These are phyloP conservation scores for Carcinoscorpius rotundicauda DNA, from an alignment of 1,140 invertebrate species.

Conservation along the genomic window DNA sequence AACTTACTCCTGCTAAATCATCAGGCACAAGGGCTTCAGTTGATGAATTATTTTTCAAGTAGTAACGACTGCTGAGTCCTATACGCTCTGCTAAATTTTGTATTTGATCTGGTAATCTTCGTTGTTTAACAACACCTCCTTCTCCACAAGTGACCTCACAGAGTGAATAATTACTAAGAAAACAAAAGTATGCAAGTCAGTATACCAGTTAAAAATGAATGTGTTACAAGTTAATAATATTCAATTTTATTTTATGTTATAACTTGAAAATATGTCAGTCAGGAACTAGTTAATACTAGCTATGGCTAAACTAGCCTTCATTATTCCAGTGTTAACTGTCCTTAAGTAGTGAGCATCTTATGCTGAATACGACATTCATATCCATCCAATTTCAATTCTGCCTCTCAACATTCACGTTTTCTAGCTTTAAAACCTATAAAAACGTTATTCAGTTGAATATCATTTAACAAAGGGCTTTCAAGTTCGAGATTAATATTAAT, in stretches of 20 bases:
- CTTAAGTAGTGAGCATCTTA: no score
- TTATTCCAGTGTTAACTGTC: no score
- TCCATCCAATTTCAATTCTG: no score
- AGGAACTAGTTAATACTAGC: background rate
- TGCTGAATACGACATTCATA: no score
- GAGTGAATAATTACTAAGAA: constrained; percentile 61
- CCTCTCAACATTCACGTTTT: no score
- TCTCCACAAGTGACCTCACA: constrained; percentile 92
- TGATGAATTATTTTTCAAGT: constrained; percentile 88
- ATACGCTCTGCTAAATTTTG: constrained; percentile 93
- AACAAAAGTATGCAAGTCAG: background rate
- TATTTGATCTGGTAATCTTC: constrained; percentile 82
- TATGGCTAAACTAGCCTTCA: no score
- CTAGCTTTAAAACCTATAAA: no score
- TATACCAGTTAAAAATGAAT: background rate
- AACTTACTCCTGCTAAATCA: constrained; percentile 56
- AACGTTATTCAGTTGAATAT: no score
- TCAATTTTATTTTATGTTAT: background rate
- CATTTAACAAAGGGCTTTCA: no score
- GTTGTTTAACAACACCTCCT: constrained; percentile 86
- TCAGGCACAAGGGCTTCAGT: constrained; percentile 92
- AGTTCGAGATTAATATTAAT: no score
- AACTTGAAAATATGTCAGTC: background rate
- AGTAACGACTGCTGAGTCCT: constrained; percentile 58
- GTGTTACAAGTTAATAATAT: background rate